These are phyloP conservation scores for Ennomos erosarius DNA, from an alignment of 2,888 invertebrate genomes.

Conservation along the genomic window DNA sequence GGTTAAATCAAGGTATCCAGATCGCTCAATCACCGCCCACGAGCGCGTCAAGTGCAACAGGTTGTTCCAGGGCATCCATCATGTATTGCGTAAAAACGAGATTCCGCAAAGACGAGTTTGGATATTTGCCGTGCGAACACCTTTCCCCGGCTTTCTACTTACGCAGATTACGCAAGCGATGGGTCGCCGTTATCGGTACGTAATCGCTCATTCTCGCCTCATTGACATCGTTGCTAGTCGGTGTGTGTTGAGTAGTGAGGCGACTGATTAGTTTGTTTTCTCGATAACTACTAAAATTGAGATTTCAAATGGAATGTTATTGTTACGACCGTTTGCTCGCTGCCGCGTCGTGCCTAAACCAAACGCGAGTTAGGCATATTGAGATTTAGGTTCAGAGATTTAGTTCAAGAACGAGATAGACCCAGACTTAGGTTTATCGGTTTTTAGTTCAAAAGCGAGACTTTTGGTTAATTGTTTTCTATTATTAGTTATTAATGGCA, in stretches of 20 bases:
- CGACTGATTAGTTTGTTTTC: constrained; percentile 10
- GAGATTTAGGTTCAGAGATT: too few relatives aligned
- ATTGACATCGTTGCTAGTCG: constrained; percentile 30
- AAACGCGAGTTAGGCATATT: too few relatives aligned
- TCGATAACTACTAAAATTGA: neutral
- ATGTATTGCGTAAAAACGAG: constrained; percentile 53
- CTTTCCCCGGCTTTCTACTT: constrained; percentile 74
- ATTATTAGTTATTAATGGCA: too few relatives aligned
- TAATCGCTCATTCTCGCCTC: constrained; percentile 39
- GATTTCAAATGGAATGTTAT: too few relatives aligned
- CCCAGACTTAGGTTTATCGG: too few relatives aligned
- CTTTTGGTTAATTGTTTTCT: too few relatives aligned
- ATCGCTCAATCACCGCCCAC: constrained; percentile 20
- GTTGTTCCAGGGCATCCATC: constrained; percentile 39
- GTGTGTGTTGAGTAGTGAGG: constrained; percentile 1
- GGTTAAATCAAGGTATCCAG: constrained; percentile 20
- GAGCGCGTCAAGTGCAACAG: constrained; percentile 26
- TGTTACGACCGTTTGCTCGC: too few relatives aligned
- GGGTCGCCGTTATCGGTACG: constrained; percentile 38
- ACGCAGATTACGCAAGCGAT: constrained; percentile 37
- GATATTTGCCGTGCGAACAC: constrained; percentile 56
- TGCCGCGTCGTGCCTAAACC: too few relatives aligned
- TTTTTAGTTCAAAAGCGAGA: too few relatives aligned
- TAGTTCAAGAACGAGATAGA: too few relatives aligned
- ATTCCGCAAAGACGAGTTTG: constrained; percentile 46